phyloP scores from a whole-genome alignment of 2,113 vertebrate species.

The Malurus melanocephalus region DNA sequence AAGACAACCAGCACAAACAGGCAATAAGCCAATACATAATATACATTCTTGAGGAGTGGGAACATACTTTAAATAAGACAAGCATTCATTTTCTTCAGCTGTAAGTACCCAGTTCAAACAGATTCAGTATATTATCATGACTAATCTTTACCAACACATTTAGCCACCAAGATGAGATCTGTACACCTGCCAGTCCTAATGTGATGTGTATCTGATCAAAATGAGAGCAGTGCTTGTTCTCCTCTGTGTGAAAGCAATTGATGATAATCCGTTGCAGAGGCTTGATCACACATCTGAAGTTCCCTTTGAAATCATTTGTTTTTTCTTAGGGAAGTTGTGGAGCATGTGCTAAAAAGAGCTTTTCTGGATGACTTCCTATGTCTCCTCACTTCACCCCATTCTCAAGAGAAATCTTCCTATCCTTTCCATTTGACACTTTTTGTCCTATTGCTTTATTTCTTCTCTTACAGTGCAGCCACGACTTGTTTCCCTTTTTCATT shows the following conservation, averaged over 20 bases:
- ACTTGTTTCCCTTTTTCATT: background rate
- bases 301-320: background rate
- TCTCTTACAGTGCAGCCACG: accelerated
- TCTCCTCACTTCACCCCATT: background rate
- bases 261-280: background rate
- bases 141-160: background rate
- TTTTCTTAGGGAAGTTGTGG: background rate
- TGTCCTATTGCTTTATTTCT: background rate
- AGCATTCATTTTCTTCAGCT: background rate
- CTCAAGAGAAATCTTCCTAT: background rate
- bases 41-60: background rate
- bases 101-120: background rate
- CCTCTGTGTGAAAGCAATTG: background rate
- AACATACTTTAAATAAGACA: background rate
- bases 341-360: background rate
- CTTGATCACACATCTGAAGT: background rate
- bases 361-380: background rate
- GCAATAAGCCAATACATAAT: background rate
- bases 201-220: background rate
- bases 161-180: background rate
- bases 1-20: background rate
- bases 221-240: background rate
- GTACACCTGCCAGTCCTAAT: background rate
- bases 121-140: background rate
- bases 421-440: background rate